phyloP scores from a whole-genome alignment of 2,113 vertebrate species.

The Phodopus roborovskii region DNA sequence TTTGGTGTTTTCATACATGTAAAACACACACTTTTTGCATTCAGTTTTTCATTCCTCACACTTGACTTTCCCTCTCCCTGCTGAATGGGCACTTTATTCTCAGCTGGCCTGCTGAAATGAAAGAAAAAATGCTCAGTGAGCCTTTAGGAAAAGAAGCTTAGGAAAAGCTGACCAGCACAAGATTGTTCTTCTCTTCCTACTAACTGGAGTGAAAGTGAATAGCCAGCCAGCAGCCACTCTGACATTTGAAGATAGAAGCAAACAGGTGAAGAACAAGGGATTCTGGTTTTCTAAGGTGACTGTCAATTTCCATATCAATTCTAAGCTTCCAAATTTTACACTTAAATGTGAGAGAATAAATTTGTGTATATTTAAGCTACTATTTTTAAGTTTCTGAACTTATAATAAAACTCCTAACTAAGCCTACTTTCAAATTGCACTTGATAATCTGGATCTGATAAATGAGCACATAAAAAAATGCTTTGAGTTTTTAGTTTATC shows the following conservation, averaged over 20 bases:
- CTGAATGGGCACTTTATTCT: conserved; percentile 26
- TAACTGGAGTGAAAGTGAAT: not conserved
- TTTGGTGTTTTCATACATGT: not conserved
- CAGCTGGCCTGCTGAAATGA: not conserved
- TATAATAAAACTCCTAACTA: not conserved
- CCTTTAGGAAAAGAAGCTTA: not conserved
- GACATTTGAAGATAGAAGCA: conserved; percentile 2
- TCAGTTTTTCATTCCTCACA: not conserved
- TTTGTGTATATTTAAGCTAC: not conserved
- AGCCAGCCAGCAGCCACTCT: not conserved
- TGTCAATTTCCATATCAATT: not conserved
- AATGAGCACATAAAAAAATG: conserved; percentile 31
- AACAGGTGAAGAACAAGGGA: not conserved
- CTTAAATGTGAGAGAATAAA: conserved; percentile 57
- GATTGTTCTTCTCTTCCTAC: not conserved
- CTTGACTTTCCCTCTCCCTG: not conserved
- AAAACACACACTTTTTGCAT: not conserved
- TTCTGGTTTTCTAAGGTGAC: not conserved
- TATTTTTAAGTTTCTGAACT: conserved; percentile 10
- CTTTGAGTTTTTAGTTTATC: conserved; percentile 28
- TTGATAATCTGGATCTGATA: conserved; percentile 33
- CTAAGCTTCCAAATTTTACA: conserved; percentile 32
- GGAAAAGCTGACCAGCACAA: not conserved
- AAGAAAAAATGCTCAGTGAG: conserved; percentile 2
- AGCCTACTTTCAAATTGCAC: conserved; percentile 55